Evolutionary conservation across 2,113 vertebrate genomes (phyloP), one percentile per base, ranked within the genome.

Genomic region (Eptesicus fuscus): DNA sequence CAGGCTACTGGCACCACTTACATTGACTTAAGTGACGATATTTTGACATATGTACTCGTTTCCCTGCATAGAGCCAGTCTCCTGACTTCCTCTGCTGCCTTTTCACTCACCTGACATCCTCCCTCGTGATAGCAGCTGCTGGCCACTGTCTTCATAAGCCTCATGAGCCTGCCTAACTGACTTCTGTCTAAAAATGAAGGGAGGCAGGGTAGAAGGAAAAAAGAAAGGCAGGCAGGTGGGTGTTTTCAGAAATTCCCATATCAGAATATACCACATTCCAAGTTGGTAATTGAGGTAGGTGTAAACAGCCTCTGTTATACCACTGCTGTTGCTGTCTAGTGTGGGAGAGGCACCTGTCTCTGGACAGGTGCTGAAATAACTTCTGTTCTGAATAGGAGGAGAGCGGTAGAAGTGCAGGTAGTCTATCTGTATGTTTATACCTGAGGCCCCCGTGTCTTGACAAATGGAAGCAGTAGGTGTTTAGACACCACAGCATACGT

Each of bases 391-490:
- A 35, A 84, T 3, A 69, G 40, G 65, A 93, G 9, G 59, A 89
- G 69, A 32, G 56, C 9, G 22, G 76, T 7, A 70, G 40, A 14
- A 40, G 71, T 42, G 20, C 40, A 5, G 71, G 71, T 32, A 28
- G 20, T 25, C 9, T 40, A 23, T 84, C 87, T 84, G 93, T 56
- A 73, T 16, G 67, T 47, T 42, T 42, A 17, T 35, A 76, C 28
- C 76, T 20, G 32, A 16, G n/a, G 40, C 88, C 73, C 77, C n/a
- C 4, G 71, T 5, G n/a, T 90, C 88, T 71, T 53, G 69, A 89
- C 96, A 89, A 96, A 96, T 79, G 80, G 61, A 94, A 96, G 96
- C n/a, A 88, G 95, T 80, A 94, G 97, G 97, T 98, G 97, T 96
- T 97, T 97, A 90, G 95, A 96, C 92, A 93, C 37, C 32, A 83